Evolutionary conservation across 2,888 invertebrate genomes (phyloP).

Genomic region (Crossocerus cetratus): DNA sequence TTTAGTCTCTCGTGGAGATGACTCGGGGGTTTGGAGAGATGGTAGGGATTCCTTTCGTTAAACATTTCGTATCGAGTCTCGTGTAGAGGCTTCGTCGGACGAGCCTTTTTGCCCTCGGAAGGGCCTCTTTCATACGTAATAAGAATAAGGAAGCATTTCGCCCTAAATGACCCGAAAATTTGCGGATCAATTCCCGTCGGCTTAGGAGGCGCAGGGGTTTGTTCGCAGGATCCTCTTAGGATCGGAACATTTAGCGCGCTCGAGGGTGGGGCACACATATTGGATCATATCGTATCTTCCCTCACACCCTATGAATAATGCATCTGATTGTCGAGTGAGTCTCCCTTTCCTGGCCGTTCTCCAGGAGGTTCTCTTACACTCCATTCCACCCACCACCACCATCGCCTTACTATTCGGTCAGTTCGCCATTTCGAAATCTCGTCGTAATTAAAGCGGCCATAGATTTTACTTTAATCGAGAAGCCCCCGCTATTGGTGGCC

Average conservation of each 20-base stretch:
- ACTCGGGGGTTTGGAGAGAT: neutral
- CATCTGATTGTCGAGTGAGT: conserved; percentile 64
- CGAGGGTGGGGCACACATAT: conserved; percentile 71
- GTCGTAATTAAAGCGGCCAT: conserved; percentile 72
- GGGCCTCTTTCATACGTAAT: neutral
- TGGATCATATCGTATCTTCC: conserved; percentile 77
- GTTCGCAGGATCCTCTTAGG: conserved; percentile 45
- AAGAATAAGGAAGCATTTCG: conserved; percentile 7
- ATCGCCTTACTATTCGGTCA: conserved; percentile 51
- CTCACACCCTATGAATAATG: conserved; percentile 75
- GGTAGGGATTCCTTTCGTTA: neutral
- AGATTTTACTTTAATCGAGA: conserved; percentile 74
- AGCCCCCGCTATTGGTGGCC: conserved; percentile 64
- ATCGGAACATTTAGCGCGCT: conserved; percentile 45
- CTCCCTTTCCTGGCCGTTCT: conserved; percentile 41
- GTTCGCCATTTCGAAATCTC: conserved; percentile 64
- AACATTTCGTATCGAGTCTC: neutral
- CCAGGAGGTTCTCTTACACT: conserved; percentile 19
- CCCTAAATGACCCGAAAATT: conserved; percentile 74
- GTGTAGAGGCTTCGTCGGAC: neutral
- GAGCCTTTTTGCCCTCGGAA: neutral
- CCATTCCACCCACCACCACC: conserved; percentile 3
- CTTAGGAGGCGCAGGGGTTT: conserved; percentile 69
- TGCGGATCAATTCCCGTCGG: conserved; percentile 74
- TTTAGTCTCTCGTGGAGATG: neutral